Evolutionary conservation across 2,888 invertebrate genomes (phyloP).

Genomic region (Koerneria pararmatus): DNA sequence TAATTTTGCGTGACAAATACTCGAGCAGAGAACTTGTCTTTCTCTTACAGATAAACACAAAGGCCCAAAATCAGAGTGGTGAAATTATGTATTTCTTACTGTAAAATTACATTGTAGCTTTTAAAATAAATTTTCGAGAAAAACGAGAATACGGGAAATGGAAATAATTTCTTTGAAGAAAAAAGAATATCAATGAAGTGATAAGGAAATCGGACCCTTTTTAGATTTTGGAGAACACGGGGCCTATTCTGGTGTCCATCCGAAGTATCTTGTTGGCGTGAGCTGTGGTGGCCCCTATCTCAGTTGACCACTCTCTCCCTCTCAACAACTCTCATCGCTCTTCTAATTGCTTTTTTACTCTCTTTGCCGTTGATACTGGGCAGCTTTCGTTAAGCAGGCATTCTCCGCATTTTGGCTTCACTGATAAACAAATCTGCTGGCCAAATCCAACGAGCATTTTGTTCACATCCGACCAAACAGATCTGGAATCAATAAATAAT

Average conservation of each 20-base stretch:
- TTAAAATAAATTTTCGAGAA: too few species aligned
- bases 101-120: too few species aligned
- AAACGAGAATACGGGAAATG: too few species aligned
- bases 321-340: not conserved
- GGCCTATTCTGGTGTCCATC: conserved; percentile 16
- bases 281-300: conserved; percentile 19
- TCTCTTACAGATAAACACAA: too few species aligned
- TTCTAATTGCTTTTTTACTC: not conserved
- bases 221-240: conserved; percentile 15
- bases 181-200: too few species aligned
- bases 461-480: conserved; percentile 80
- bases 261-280: conserved; percentile 4
- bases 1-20: too few species aligned
- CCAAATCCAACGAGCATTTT: conserved; percentile 93
- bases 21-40: too few species aligned
- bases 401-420: conserved; percentile 75
- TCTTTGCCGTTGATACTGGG: not conserved
- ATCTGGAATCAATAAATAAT: conserved; percentile 55
- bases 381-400: conserved; percentile 2
- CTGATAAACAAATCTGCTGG: conserved; percentile 82
- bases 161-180: too few species aligned
- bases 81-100: too few species aligned
- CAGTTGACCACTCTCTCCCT: conserved; percentile 5
- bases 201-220: not conserved
- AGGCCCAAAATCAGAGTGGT: too few species aligned